A percentile compares a stretch with the other conserved stretches of the same genome.
Conservation (phyloP, 2,888 invertebrate genomes). For the Zygothrica quintamaculata region DNA sequence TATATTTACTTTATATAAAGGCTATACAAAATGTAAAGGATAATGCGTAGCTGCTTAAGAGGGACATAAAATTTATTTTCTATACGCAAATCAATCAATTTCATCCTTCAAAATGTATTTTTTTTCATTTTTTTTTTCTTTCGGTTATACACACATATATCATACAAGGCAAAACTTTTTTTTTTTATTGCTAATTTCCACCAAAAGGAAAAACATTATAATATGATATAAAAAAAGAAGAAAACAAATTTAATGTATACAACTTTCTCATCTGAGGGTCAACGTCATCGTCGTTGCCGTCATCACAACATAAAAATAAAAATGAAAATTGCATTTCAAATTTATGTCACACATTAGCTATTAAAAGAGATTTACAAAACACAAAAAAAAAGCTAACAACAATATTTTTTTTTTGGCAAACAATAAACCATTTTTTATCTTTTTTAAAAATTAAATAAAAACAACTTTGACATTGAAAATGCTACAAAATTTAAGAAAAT, state of each 20-base stretch:
- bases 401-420: slow-evolving; percentile 20
- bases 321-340: slow-evolving; percentile 43
- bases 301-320: slow-evolving; percentile 33
- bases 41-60: too few species aligned
- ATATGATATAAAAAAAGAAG: slow-evolving; percentile 1
- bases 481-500: slow-evolving; percentile 16
- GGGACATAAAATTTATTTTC: too few species aligned
- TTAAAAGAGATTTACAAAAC: slow-evolving; percentile 9
- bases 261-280: slow-evolving; percentile 50
- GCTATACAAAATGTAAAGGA: slow-evolving; percentile 3
- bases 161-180: background rate
- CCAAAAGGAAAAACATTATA: slow-evolving; percentile 1
- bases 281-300: slow-evolving; percentile 16
- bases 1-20: slow-evolving; percentile 46
- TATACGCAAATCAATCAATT: slow-evolving; percentile 48
- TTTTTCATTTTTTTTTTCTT: too few species aligned
- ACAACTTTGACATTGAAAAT: slow-evolving; percentile 42
- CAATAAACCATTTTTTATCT: slow-evolving; percentile 11
- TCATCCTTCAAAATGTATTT: too few species aligned
- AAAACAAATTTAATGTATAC: slow-evolving; percentile 12
- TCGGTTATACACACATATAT: background rate
- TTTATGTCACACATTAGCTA: slow-evolving; percentile 36
- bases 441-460: slow-evolving; percentile 6
- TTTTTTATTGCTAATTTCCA: slow-evolving; percentile 34
- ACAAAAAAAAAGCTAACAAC: too few species aligned